Base-by-base conservation (phyloP, 2,888 invertebrate species). In the Leuctra nigra region DNA sequence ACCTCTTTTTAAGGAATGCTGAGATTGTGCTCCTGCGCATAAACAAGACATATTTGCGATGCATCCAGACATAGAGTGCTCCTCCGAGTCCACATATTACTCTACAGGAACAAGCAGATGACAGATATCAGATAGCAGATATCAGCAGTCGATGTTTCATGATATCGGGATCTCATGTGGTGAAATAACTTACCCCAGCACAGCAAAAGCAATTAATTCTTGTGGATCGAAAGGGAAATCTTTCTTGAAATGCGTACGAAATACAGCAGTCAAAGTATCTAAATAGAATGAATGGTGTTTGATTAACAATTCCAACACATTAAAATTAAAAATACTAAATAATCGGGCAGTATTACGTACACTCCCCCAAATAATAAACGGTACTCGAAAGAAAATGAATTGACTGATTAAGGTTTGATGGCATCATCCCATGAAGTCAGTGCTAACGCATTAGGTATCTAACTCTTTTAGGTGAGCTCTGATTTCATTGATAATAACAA, bases 141-240 rank as follows among this genome's bases (percentile, higher is more conserved):
- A 29, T 29, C n/a, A 7, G 11, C 11, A 29, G 6, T 29, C 7
- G 11, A 11, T 29, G 29, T 7, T 29, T 7, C 7, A 29, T 7
- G 29, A 7, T 29, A 53, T 11, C 36, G 18, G 29, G 29, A 29
- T 29, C 29, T 29, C n/a, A n/a, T 29, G 29, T 29, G 6, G 7
- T 29, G n/a, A n/a, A n/a, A n/a, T n/a, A n/a, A 61, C 76, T 78
- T 71, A 92, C 91, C 95, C 98, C 59, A 98, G 87, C 18, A 95
- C 69, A 0, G 93, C 91, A 71, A 95, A 99, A 0, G 93, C 91
- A 54, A 97, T 85, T 18, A 99, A 77, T 75, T 98, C 98, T 71
- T 94, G 90, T 0, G 96, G 93, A 75, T 97, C 96, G 74, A 96
- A 98, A 2, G 98, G 96, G 71, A 95, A 94, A 68, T 96, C 95